phyloP scores from a whole-genome alignment of 2,797 vertebrate species.

The Aeoliscus strigatus region DNA sequence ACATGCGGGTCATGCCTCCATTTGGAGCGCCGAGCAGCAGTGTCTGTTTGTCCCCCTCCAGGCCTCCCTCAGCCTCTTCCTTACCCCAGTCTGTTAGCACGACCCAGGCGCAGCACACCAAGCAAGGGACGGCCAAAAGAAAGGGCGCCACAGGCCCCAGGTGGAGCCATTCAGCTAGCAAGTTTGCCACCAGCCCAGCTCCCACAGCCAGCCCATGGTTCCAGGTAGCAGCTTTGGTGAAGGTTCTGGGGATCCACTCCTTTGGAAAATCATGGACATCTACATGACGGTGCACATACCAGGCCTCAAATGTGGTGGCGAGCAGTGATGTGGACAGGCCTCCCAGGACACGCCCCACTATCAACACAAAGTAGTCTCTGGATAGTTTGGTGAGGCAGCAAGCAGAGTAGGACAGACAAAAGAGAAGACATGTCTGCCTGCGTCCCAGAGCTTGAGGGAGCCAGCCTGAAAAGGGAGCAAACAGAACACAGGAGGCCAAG shows the following conservation, averaged over 20 bases:
- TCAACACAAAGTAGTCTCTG: conserved; percentile 87
- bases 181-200: conserved; percentile 84
- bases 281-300: conserved; percentile 86
- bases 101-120: conserved; percentile 76
- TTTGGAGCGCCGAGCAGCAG: conserved; percentile 41
- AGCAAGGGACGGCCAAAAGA: conserved; percentile 83
- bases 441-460: conserved; percentile 83
- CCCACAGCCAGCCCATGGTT: conserved; percentile 84
- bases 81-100: conserved; percentile 84
- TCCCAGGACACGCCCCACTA: conserved; percentile 83
- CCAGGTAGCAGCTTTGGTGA: conserved; percentile 83
- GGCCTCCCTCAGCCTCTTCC: conserved; percentile 74
- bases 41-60: conserved; percentile 71
- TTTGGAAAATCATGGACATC: conserved; percentile 85
- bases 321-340: conserved; percentile 89
- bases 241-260: conserved; percentile 90
- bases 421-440: conserved; percentile 84
- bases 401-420: conserved; percentile 82
- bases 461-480: conserved; percentile 83
- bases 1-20: conserved; percentile 40
- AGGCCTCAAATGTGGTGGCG: conserved; percentile 85
- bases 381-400: conserved; percentile 91
- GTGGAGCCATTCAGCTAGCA: conserved; percentile 85
- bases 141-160: conserved; percentile 90
- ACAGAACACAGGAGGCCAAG: conserved; percentile 84